phyloP scores from a whole-genome alignment of 2,797 vertebrate genomes.

The Fringilla coelebs region DNA sequence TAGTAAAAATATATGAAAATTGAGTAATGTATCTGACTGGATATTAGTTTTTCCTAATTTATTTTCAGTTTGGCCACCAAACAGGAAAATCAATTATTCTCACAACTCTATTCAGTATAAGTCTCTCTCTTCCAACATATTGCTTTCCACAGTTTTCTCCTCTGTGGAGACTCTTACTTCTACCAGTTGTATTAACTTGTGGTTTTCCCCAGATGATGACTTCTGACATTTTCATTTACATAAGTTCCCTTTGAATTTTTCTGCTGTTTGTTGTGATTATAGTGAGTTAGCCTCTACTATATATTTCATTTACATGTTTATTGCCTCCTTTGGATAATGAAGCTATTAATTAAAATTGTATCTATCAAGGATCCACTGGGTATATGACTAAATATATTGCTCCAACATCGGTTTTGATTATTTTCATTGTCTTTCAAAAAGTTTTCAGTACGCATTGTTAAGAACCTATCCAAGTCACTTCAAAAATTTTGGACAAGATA shows the following conservation, averaged over 20 bases:
- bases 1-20: slow-evolving; percentile 14
- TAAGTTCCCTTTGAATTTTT: slow-evolving; percentile 1
- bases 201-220: neutral
- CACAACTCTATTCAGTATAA: neutral
- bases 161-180: neutral
- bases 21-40: neutral
- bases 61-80: slow-evolving; percentile 23
- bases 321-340: slow-evolving; percentile 23
- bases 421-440: neutral
- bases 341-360: slow-evolving; percentile 22
- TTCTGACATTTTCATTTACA: neutral
- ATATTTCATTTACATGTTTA: slow-evolving; percentile 37
- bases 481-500: neutral
- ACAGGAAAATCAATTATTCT: slow-evolving; percentile 44
- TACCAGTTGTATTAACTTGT: neutral
- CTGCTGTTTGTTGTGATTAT: neutral
- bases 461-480: neutral
- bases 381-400: neutral
- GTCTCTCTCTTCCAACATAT: neutral
- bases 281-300: neutral
- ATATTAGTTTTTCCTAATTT: slow-evolving; percentile 30
- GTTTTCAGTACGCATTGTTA: neutral
- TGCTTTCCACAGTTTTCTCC: neutral
- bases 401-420: neutral
- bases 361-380: neutral